Evolutionary conservation across 2,797 vertebrate genomes (phyloP).

Genomic region (Falco concolor): DNA sequence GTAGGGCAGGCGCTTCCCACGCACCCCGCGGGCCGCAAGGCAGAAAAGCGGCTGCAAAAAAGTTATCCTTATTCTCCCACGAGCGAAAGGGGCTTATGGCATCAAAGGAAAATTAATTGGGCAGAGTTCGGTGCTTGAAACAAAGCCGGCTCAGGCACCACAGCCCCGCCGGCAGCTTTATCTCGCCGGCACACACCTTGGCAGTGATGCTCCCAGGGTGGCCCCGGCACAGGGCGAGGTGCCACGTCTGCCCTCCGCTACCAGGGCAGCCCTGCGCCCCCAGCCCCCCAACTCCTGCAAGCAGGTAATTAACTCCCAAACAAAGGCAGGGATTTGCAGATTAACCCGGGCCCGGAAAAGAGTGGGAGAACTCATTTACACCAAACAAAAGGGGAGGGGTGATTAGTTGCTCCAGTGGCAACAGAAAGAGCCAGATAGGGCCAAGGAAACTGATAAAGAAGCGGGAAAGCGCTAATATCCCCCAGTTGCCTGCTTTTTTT

Average conservation of each 20-base stretch:
- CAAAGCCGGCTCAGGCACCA: background rate
- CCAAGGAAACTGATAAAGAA: conserved; percentile 58
- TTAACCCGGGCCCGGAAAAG: conserved; percentile 65
- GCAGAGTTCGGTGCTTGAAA: background rate
- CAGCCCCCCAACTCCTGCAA: conserved; percentile 15
- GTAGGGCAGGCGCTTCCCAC: background rate
- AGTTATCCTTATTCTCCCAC: background rate
- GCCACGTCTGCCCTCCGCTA: background rate
- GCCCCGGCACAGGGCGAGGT: background rate
- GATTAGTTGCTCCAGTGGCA: conserved; percentile 69
- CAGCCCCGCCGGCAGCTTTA: background rate
- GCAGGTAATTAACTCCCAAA: conserved; percentile 77
- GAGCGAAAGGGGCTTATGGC: background rate
- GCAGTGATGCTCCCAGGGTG: background rate
- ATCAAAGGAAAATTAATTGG: conserved; percentile 32
- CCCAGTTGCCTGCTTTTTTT: background rate
- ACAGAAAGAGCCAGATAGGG: conserved; percentile 55
- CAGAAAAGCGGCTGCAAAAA: background rate
- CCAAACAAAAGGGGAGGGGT: conserved; percentile 73
- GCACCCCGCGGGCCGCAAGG: background rate
- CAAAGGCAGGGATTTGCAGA: conserved; percentile 76
- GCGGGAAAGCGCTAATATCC: conserved; percentile 41
- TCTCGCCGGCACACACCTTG: background rate
- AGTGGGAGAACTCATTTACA: conserved; percentile 75
- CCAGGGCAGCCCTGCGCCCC: background rate